Conservation (phyloP, 2,113 vertebrate genomes). For the Eptesicus fuscus region DNA sequence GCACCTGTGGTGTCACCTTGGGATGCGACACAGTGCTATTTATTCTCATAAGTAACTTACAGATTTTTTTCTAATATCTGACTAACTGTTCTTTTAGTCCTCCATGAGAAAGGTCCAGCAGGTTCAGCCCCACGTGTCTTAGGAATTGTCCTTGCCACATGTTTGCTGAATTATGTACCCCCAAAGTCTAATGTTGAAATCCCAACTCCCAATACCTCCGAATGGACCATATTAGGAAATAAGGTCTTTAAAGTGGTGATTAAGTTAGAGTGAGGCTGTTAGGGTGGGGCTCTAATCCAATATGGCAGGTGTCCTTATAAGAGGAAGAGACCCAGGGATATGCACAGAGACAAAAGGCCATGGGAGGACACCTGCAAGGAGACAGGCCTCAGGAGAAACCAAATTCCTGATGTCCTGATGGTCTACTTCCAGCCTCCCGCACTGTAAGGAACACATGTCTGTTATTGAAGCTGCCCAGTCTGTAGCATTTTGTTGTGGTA, state of each 20-base stretch:
- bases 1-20: neutral
- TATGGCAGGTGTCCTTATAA: neutral
- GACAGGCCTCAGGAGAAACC: neutral
- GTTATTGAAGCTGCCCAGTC: neutral
- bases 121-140: neutral
- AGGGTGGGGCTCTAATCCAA: neutral
- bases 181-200: neutral
- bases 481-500: neutral
- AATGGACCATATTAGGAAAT: neutral
- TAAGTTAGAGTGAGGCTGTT: neutral
- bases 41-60: neutral
- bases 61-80: neutral
- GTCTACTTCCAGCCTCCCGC: neutral
- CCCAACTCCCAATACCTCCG: neutral
- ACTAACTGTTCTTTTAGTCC: neutral
- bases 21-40: neutral
- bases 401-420: neutral
- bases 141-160: neutral
- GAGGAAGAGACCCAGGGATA: neutral
- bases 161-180: neutral
- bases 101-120: neutral
- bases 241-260: neutral
- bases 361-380: neutral
- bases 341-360: neutral
- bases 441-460: neutral